Evolutionary conservation across 2,797 vertebrate genomes (phyloP).

Genomic region (Crocodylus rhombifer): DNA sequence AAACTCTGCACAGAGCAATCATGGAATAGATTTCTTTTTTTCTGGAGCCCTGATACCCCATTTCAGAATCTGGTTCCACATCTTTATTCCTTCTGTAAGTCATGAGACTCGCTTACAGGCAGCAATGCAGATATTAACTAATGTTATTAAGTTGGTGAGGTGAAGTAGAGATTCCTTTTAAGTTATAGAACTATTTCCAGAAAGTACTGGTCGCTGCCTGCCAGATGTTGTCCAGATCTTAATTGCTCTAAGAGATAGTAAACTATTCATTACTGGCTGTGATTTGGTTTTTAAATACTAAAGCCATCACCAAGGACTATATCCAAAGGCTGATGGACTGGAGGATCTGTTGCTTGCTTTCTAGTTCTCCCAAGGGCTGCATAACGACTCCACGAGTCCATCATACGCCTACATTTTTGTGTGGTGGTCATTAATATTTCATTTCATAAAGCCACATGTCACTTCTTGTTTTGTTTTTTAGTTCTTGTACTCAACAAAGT

Average conservation of each 20-base stretch:
- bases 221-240: constrained; percentile 51
- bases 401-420: background rate
- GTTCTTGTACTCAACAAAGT: constrained; percentile 49
- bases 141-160: background rate
- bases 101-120: background rate
- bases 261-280: constrained; percentile 60
- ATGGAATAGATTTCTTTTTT: background rate
- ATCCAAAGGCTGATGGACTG: constrained; percentile 27
- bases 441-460: constrained; percentile 58
- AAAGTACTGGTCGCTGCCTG: constrained; percentile 25
- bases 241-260: constrained; percentile 67
- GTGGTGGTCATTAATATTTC: constrained; percentile 76
- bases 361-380: constrained; percentile 53
- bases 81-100: background rate
- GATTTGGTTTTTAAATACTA: constrained; percentile 34
- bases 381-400: constrained; percentile 56
- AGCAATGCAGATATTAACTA: background rate
- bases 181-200: constrained; percentile 16
- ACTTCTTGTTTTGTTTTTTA: constrained; percentile 45
- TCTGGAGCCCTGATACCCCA: background rate
- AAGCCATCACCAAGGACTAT: constrained; percentile 21
- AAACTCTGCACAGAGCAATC: background rate
- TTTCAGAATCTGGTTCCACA: background rate
- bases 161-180: constrained; percentile 31
- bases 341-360: constrained; percentile 61